Percentiles rank a stretch among this genome's conserved stretches.
These are phyloP conservation scores for Hippasteria phrygiana DNA, from an alignment of 53 echinoderm and acorn worm genomes.

Conservation along the genomic window DNA sequence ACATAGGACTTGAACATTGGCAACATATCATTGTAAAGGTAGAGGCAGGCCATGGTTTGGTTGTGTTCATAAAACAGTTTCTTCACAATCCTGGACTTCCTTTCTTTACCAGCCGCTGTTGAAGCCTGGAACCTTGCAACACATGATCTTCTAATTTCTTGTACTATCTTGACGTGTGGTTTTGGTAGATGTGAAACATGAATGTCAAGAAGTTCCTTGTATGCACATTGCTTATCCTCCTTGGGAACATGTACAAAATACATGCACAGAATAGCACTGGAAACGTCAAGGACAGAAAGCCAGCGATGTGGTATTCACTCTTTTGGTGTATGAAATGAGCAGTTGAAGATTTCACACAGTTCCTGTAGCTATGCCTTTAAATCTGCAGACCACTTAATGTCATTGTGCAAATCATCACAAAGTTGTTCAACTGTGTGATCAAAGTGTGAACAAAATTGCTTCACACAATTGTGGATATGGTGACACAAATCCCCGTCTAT, in stretches of 20 bases:
- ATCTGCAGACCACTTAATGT: constrained; percentile 52
- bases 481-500: constrained; percentile 75
- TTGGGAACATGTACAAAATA: background rate
- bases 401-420: constrained; percentile 58
- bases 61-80: too few relatives aligned
- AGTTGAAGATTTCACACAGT: constrained; percentile 20
- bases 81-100: too few relatives aligned
- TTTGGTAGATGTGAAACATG: background rate
- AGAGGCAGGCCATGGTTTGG: too few relatives aligned
- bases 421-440: constrained; percentile 41
- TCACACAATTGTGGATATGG: constrained; percentile 69
- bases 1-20: too few relatives aligned
- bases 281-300: background rate
- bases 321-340: background rate
- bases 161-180: background rate
- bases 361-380: constrained; percentile 25
- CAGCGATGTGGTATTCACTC: background rate
- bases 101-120: too few relatives aligned
- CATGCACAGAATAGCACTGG: background rate
- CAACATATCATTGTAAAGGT: too few relatives aligned
- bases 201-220: background rate
- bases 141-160: background rate
- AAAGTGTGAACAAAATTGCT: constrained; percentile 56
- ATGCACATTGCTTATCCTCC: background rate
- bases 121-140: too few relatives aligned